Conservation (phyloP, 2,888 invertebrate species). For the Microplitis deprimator region DNA sequence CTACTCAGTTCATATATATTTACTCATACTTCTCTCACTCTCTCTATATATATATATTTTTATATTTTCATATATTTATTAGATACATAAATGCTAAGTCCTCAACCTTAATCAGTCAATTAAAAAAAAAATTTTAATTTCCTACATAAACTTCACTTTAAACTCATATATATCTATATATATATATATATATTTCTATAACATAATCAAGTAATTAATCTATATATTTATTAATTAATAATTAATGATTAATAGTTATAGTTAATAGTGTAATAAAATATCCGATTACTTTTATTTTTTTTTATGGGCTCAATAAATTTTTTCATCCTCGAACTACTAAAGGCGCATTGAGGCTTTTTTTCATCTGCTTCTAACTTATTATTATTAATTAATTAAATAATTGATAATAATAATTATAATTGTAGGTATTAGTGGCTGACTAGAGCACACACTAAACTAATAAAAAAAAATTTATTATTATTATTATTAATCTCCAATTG, state of each 20-base stretch:
- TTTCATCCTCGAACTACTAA: conserved; percentile 55
- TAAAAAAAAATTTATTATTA: not conserved
- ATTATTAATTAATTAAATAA: conserved; percentile 14
- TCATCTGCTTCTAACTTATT: conserved; percentile 12
- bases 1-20: too few species aligned
- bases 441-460: conserved; percentile 63
- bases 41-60: too few species aligned
- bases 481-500: conserved; percentile 24
- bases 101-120: too few species aligned
- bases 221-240: too few species aligned
- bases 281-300: conserved; percentile 8
- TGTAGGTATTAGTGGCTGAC: conserved; percentile 60
- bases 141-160: too few species aligned
- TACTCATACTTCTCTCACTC: too few species aligned
- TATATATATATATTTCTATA: too few species aligned
- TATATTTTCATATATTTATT: too few species aligned
- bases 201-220: too few species aligned
- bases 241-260: not conserved
- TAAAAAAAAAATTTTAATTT: too few species aligned
- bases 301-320: not conserved
- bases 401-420: not conserved
- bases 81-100: too few species aligned
- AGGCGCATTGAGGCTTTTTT: conserved; percentile 64
- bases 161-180: too few species aligned
- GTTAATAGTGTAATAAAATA: conserved; percentile 2